Evolutionary conservation across 1,140 invertebrate genomes (phyloP), one percentile per base, ranked within the genome.

Genomic region (Metopolophium dirhodum): DNA sequence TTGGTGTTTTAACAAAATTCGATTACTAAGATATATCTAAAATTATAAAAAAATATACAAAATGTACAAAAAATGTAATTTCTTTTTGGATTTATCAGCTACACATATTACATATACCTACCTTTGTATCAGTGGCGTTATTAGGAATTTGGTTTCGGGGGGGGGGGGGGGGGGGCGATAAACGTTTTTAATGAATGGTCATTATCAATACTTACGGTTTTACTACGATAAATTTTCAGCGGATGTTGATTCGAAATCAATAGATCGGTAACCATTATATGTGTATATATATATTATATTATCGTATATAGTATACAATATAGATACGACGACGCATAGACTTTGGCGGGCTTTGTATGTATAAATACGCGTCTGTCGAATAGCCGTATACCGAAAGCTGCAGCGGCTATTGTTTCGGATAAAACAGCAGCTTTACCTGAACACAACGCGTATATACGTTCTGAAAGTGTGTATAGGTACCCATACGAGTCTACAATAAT

Each of bases 341-440:
- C 61, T 77, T 77, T 77, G 11, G 61, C 30, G n/a, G 61, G 61
- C 61, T 77, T 77, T 77, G 61, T 77, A 30, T 77, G 23, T 26
- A 77, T 77, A 77, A 18, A 77, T 20, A 35, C n/a, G n/a, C 61
- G 30, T 77, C 61, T 77, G 61, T n/a, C 61, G n/a, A 77, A 77
- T 77, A 77, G 30, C 30, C 61, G 30, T 77, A n/a, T 30, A n/a
- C 61, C 14, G 30, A 77, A 77, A 77, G 61, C 61, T 77, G n/a
- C 61, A n/a, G 61, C 30, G n/a, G n/a, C 61, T 35, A 77, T 77
- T 77, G 61, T 77, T 77, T 77, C 41, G 23, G 41, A 85, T 41
- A 85, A 85, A 85, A 45, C 83, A 41, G 83, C 83, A 85, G 83
- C 83, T 85, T 41, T 85, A 41, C 83, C 83, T 41, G 7, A 41